Evolutionary conservation across 1,140 invertebrate species (phyloP), one percentile per base, ranked within the genome.

Genomic region (Eriocheir sinensis): DNA sequence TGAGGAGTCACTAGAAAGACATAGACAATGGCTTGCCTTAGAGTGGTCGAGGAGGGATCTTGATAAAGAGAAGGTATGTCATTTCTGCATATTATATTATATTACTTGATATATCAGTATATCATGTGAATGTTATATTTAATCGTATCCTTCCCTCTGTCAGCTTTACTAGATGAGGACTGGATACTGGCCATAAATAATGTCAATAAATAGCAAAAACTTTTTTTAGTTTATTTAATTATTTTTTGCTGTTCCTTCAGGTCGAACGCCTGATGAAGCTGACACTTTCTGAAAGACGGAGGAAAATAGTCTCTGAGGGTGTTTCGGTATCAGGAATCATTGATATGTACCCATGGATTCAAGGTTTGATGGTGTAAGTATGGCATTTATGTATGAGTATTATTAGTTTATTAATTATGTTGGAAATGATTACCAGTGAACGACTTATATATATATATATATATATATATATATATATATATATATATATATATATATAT

Each of bases 341-440:
- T 8, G n/a, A 81, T 4, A 81, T 30, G 80, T 81, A 81, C 80
- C 80, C n/a, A 81, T 81, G 80, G 80, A 8, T 81, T 8, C 80
- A 81, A 36, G 80, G 80, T 30, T n/a, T 81, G 80, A 81, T 81
- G n/a, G n/a, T n/a, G 80, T 81, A 81, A 81, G 80, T 48, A 48
- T 48, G 15, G 15, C 15, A 48, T 48, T 8, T 48, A 48, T 48
- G 15, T 48, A 48, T 48, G 15, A 8, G 15, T 48, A 48, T 48
- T 8, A 8, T 8, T 48, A 48, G n/a, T n/a, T n/a, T n/a, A n/a
- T n/a, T n/a, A n/a, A n/a, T n/a, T n/a, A n/a, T n/a, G n/a, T n/a
- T n/a, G n/a, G n/a, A n/a, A n/a, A n/a, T n/a, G n/a, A n/a, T n/a
- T n/a, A n/a, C n/a, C n/a, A n/a, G n/a, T 48, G 15, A 8, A 48